These are phyloP conservation scores for Bubalus kerabau DNA, from an alignment of 2,113 vertebrate genomes.

Conservation along the genomic window DNA sequence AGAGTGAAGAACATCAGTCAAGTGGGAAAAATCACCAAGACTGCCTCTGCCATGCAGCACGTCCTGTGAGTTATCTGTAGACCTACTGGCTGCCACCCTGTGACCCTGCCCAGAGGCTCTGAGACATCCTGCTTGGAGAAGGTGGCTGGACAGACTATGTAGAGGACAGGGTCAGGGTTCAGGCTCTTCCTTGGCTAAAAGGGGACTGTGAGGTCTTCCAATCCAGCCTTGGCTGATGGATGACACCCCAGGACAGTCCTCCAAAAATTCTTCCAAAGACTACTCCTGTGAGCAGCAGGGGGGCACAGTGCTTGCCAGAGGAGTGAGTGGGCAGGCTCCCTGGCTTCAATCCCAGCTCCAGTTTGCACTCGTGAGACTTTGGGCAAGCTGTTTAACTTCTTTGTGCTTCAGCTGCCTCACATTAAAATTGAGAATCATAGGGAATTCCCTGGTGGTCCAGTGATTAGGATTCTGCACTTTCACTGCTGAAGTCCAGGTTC, in stretches of 20 bases:
- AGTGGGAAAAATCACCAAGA: slow-evolving; percentile 71
- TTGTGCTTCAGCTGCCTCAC: not conserved
- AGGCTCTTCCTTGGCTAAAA: not conserved
- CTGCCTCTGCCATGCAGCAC: slow-evolving; percentile 85
- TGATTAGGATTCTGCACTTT: not conserved
- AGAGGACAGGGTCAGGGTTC: not conserved
- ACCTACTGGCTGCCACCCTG: not conserved
- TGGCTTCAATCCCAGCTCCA: not conserved
- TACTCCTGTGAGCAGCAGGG: not conserved
- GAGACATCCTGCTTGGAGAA: not conserved
- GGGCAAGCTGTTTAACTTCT: not conserved
- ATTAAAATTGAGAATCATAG: not conserved
- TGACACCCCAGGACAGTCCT: not conserved
- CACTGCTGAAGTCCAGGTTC: not conserved
- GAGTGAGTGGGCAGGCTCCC: not conserved
- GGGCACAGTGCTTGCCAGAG: not conserved
- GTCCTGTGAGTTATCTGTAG: slow-evolving; percentile 81
- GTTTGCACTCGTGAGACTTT: not conserved
- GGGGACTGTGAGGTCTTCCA: not conserved
- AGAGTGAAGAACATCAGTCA: slow-evolving; percentile 77
- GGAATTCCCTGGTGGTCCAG: not conserved
- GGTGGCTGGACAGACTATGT: not conserved
- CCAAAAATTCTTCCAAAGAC: not conserved
- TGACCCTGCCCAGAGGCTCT: not conserved
- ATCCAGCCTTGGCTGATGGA: not conserved